Evolutionary conservation across 2,113 vertebrate species (phyloP), one percentile per base, ranked within the genome.

Genomic region (Prinia subflava): DNA sequence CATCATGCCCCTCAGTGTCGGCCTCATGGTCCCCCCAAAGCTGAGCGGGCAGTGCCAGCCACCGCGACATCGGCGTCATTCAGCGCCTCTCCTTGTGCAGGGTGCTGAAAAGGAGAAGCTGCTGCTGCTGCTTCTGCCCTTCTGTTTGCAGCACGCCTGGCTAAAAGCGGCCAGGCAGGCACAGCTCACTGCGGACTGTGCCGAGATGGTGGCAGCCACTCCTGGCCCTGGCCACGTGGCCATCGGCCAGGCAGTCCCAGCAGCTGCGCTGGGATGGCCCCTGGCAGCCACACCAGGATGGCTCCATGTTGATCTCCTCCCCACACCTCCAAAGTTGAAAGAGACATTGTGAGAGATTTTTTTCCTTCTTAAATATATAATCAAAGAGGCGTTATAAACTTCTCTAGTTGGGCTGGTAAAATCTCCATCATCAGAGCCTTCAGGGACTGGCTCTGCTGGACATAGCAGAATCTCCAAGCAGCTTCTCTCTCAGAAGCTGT

Each of bases 31-130:
- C 19, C 16, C 18, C 13, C 28, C 7, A 8, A 35, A 41, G 37
- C 49, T 7, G 2, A 2, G 0, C 2, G 0, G 37, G 11, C 2
- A 0, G 37, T 19, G 22, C 37, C 28, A 7, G 35, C 37, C 50
- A 4, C 39, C 1, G 7, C 1, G 16, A 25, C 39, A 11, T 7
- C 3, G 22, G 23, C 30, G 1, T 13, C 9, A 2, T 7, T 19
- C 16, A n/a, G 64, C 2, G 4, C 31, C 44, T 47, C 64, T 47
- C 64, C 13, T 10, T 33, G 5, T 19, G 31, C 4, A 9, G 15
- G 44, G 16, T 1, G 0, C 15, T 3, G 5, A 9, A 27, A 44
- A 73, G 39, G 30, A 56, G 39, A n/a, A 42, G 50, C 30, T n/a
- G 52, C 52, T 44, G 69, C 39, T 0, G 2, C 30, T 6, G 5